Base-by-base conservation (phyloP, 2,113 vertebrate species). In the Cyanoliseus patagonus region DNA sequence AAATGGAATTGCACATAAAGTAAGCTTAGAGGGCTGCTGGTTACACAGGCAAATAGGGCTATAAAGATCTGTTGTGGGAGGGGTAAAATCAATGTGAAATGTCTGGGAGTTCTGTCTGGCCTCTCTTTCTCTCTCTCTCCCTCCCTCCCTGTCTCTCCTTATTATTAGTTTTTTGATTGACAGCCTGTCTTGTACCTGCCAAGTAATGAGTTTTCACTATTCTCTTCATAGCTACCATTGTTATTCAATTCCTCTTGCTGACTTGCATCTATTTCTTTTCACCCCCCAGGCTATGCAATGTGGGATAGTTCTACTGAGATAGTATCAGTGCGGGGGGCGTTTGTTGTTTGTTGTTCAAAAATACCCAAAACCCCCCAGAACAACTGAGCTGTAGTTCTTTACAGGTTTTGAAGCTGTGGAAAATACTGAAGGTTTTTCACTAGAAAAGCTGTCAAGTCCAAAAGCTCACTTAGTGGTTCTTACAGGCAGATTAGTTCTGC, bases 201-300 rank as follows among this genome's bases (percentile, higher is more conserved):
- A 88, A 81, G 53, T 77, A 90, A 53, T 59, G 80, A 86, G 62
- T 91, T 92, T 74, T 90, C 80, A 67, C 85, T 83, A 14, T 93
- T 83, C 90, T 90, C 88, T 90, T 57, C 55, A 20, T 81, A 92
- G 83, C 72, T 82, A 39, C 92, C 83, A 49, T 84, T 88, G 77
- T 96, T 97, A 96, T 93, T 96, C 95, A 96, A 94, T 96, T 97
- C 94, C 95, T 97, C 95, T 96, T 96, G 96, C 95, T 96, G 95
- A 93, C 94, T 93, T 83, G 88, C 88, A 81, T 81, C 81, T 89
- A 31, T 92, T 89, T 78, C 90, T 96, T 94, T 70, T 88, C 92
- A 74, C 72, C 83, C 77, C 85, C 73, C 57, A 79, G 93, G 95
- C 86, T 85, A 3, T 84, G 88, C 92, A 92, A 3, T 92, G 94